Percentiles rank a stretch among this genome's conserved stretches.
These are phyloP conservation scores for Drosophila subsilvestris DNA, from an alignment of 2,888 invertebrate genomes.

Conservation along the genomic window DNA sequence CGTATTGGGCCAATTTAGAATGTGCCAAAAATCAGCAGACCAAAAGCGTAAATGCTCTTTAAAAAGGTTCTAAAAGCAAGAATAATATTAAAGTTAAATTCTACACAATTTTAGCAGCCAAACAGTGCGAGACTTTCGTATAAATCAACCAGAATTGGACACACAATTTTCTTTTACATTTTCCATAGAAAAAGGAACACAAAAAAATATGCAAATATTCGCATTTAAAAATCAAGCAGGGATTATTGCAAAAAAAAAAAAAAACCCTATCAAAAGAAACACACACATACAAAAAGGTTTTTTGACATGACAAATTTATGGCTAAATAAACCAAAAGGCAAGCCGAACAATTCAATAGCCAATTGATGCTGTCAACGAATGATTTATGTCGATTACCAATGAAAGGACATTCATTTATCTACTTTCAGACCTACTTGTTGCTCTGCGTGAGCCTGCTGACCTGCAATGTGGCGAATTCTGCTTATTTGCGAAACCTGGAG, in stretches of 20 bases:
- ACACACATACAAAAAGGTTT: constrained; percentile 2
- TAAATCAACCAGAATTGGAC: neutral
- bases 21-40: constrained; percentile 5
- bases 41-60: neutral
- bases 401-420: constrained; percentile 9
- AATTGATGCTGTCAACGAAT: constrained; percentile 59
- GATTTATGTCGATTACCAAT: constrained; percentile 49
- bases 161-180: neutral
- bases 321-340: constrained; percentile 18
- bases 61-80: neutral
- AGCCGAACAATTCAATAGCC: constrained; percentile 40
- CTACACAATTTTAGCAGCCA: too few relatives aligned
- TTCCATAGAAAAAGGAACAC: neutral
- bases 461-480: constrained; percentile 67
- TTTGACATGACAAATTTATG: constrained; percentile 39
- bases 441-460: constrained; percentile 73
- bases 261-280: neutral
- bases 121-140: neutral
- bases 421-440: constrained; percentile 67
- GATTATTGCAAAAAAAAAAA: neutral
- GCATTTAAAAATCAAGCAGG: neutral
- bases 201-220: neutral
- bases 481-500: constrained; percentile 77
- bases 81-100: neutral
- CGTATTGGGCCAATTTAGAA: constrained; percentile 53